A percentile compares a stretch with the other conserved stretches of the same genome.
phyloP scores from a whole-genome alignment of 92 coral and sea anemone genomes.

The Palythoa caribaeorum region DNA sequence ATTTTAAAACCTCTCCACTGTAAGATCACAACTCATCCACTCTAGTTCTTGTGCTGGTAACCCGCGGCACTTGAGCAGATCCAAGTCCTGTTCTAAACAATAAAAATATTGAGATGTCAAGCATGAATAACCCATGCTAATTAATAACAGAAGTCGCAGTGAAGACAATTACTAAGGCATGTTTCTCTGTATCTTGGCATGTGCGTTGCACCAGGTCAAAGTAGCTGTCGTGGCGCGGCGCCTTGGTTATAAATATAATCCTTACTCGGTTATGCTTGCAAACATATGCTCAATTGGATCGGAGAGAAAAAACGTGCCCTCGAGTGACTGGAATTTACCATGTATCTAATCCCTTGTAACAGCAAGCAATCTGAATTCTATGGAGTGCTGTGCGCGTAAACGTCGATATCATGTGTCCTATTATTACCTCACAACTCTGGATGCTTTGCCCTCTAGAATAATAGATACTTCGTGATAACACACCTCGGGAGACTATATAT shows the following conservation, averaged over 20 bases:
- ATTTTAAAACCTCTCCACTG: neutral
- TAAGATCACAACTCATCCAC: constrained; percentile 5
- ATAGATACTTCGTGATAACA: constrained; percentile 19
- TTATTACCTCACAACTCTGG: neutral
- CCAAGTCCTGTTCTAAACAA: constrained; percentile 47
- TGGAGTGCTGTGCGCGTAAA: neutral
- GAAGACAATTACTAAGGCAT: constrained; percentile 40
- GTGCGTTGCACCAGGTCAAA: constrained; percentile 37
- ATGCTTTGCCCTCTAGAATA: constrained; percentile 16
- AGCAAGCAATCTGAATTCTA: constrained; percentile 15
- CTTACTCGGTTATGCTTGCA: constrained; percentile 25
- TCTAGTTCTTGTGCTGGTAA: constrained; percentile 11
- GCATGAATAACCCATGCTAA: constrained; percentile 73
- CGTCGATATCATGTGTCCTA: constrained; percentile 18
- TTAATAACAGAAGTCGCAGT: constrained; percentile 60
- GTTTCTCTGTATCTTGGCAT: constrained; percentile 23
- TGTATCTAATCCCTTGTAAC: constrained; percentile 24
- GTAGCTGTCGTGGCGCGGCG: constrained; percentile 2
- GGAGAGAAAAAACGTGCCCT: neutral
- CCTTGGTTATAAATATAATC: constrained; percentile 5
- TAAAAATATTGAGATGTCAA: constrained; percentile 53
- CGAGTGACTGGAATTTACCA: neutral
- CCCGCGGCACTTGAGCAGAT: constrained; percentile 32
- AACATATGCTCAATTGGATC: constrained; percentile 5
- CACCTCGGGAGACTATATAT: constrained; percentile 28